Percentiles rank a stretch among this genome's conserved stretches.
These are phyloP conservation scores for Platerodrilus igneus DNA, from an alignment of 2,888 invertebrate genomes.

Conservation along the genomic window DNA sequence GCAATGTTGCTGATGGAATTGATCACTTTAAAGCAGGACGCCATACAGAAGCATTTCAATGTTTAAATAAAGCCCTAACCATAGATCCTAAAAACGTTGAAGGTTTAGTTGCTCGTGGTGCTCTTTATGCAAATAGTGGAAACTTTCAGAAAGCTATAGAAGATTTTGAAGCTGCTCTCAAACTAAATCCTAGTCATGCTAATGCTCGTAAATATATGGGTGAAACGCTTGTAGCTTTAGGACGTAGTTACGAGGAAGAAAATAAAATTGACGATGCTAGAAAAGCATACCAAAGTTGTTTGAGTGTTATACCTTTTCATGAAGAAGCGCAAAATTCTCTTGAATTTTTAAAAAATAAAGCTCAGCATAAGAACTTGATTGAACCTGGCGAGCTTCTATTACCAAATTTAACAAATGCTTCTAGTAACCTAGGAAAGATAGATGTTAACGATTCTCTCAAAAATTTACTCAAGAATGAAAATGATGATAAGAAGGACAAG, in stretches of 20 bases:
- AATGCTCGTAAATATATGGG: constrained; percentile 93
- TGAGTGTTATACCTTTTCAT: constrained; percentile 79
- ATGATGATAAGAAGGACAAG: constrained; percentile 58
- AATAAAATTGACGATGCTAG: constrained; percentile 80
- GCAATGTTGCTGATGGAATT: constrained; percentile 90
- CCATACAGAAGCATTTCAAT: constrained; percentile 92
- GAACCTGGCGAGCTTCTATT: constrained; percentile 60
- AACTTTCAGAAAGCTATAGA: constrained; percentile 90
- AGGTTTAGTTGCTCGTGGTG: constrained; percentile 86
- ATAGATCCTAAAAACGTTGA: constrained; percentile 91
- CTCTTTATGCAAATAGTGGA: constrained; percentile 89
- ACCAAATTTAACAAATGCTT: constrained; percentile 55
- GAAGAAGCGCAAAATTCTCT: constrained; percentile 82
- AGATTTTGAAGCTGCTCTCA: constrained; percentile 89
- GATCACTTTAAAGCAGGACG: constrained; percentile 90
- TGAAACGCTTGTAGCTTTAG: constrained; percentile 85
- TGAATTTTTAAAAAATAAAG: constrained; percentile 72
- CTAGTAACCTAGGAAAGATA: constrained; percentile 27
- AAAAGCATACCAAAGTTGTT: constrained; percentile 78
- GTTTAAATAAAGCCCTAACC: constrained; percentile 86
- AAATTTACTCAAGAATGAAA: constrained; percentile 54
- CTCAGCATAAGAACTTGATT: constrained; percentile 56
- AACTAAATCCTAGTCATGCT: constrained; percentile 82
- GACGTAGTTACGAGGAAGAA: constrained; percentile 83
- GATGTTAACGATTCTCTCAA: constrained; percentile 64